Conservation (phyloP, 2,888 invertebrate species). For the Andrena fulva region DNA sequence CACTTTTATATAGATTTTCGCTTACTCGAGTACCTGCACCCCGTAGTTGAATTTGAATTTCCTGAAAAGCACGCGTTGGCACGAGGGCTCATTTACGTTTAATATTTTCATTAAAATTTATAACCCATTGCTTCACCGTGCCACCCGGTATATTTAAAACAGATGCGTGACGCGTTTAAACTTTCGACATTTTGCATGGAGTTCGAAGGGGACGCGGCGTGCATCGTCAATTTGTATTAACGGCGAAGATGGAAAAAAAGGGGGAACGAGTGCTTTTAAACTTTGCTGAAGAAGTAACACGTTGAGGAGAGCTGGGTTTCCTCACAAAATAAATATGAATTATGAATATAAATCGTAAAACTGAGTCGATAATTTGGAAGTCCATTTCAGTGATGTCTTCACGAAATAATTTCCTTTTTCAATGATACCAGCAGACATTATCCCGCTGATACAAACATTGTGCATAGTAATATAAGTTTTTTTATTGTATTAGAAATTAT, state of each 20-base stretch:
- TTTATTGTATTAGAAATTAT: too few species aligned
- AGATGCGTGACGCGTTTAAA: slow-evolving; percentile 55
- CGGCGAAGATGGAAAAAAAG: slow-evolving; percentile 36
- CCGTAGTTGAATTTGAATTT: slow-evolving; percentile 6
- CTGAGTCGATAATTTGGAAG: neutral
- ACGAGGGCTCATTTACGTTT: slow-evolving; percentile 23
- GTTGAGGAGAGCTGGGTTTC: neutral
- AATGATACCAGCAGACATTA: neutral
- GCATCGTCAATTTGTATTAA: slow-evolving; percentile 55
- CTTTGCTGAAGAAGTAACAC: slow-evolving; percentile 7
- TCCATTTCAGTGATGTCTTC: neutral
- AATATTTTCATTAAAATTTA: slow-evolving; percentile 56
- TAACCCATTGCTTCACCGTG: slow-evolving; percentile 12
- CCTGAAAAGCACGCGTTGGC: neutral
- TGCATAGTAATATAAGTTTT: too few species aligned
- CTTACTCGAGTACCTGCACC: neutral
- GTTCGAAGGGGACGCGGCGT: slow-evolving; percentile 41
- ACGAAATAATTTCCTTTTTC: neutral
- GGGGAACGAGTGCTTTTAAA: slow-evolving; percentile 20
- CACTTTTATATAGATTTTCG: neutral
- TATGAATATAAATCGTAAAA: slow-evolving; percentile 36
- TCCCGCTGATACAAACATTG: too few species aligned
- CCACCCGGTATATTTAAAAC: slow-evolving; percentile 34
- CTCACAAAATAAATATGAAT: slow-evolving; percentile 29
- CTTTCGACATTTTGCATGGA: slow-evolving; percentile 47